These are phyloP conservation scores for Schizothorax lantsangensis DNA, from an alignment of 2,797 vertebrate species.

Conservation along the genomic window DNA sequence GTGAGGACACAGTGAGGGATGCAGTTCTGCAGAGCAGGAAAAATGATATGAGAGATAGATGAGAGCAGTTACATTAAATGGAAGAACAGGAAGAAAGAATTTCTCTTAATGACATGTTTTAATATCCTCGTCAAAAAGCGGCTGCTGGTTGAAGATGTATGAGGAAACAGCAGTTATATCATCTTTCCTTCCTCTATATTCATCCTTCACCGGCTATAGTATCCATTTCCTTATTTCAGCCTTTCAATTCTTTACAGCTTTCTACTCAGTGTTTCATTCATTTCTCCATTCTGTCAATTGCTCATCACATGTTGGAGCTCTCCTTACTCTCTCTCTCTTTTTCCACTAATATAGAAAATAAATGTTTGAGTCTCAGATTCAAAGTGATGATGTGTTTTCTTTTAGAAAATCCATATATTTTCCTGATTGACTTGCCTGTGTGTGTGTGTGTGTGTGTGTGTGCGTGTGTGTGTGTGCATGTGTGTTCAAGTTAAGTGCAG, in stretches of 20 bases:
- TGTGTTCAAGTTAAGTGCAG: neutral
- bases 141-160: conserved; percentile 7
- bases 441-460: neutral
- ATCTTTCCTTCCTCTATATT: conserved; percentile 26
- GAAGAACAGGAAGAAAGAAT: conserved; percentile 29
- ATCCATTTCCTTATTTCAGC: conserved; percentile 5
- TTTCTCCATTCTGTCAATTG: neutral
- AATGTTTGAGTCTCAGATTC: neutral
- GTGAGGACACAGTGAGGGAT: conserved; percentile 12
- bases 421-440: neutral
- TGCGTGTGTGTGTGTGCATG: neutral
- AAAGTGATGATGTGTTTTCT: neutral
- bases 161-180: conserved; percentile 3
- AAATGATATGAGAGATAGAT: conserved; percentile 25
- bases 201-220: neutral
- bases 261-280: neutral
- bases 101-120: conserved; percentile 43
- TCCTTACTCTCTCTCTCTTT: neutral
- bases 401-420: neutral
- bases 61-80: conserved; percentile 42
- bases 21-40: conserved; percentile 15
- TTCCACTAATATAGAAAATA: neutral
- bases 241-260: neutral
- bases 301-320: neutral
- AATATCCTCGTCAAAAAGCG: conserved; percentile 6